These are phyloP conservation scores for Syrrhaptes paradoxus DNA, from an alignment of 2,113 vertebrate species.

Conservation along the genomic window DNA sequence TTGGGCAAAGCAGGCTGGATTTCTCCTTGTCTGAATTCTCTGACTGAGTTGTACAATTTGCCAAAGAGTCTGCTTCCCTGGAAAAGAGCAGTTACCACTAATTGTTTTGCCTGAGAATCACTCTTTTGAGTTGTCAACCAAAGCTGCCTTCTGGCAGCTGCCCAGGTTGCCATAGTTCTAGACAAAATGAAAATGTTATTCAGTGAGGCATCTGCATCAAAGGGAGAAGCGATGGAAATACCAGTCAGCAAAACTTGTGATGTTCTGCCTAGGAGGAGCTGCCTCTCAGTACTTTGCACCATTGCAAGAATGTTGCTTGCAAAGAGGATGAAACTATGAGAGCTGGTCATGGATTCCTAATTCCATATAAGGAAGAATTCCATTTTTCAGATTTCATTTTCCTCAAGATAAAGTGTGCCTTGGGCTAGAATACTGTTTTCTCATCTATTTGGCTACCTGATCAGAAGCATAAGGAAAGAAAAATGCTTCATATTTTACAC, in stretches of 20 bases:
- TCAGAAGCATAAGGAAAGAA: neutral
- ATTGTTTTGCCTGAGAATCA: slow-evolving; percentile 66
- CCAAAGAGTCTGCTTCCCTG: slow-evolving; percentile 57
- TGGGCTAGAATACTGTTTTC: neutral
- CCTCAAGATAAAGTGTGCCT: neutral
- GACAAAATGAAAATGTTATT: slow-evolving; percentile 59
- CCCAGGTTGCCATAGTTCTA: slow-evolving; percentile 62
- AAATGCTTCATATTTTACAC: neutral
- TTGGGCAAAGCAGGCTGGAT: slow-evolving; percentile 7
- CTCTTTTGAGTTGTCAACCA: slow-evolving; percentile 42
- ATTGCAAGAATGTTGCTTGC: neutral
- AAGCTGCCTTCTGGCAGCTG: slow-evolving; percentile 59
- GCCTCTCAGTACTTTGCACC: neutral
- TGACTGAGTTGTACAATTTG: slow-evolving; percentile 21
- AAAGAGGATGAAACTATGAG: neutral
- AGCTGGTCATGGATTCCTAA: neutral
- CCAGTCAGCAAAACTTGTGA: slow-evolving; percentile 39
- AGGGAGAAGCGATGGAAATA: slow-evolving; percentile 19
- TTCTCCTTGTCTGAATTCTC: slow-evolving; percentile 40
- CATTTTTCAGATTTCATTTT: neutral
- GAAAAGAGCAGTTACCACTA: slow-evolving; percentile 50
- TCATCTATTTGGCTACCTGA: neutral
- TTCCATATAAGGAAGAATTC: slow-evolving; percentile 49
- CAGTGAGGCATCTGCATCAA: slow-evolving; percentile 21
- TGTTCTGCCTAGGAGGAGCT: slow-evolving; percentile 10